phyloP scores from a whole-genome alignment of 2,888 invertebrate genomes.

The Cylloceria caligata region DNA sequence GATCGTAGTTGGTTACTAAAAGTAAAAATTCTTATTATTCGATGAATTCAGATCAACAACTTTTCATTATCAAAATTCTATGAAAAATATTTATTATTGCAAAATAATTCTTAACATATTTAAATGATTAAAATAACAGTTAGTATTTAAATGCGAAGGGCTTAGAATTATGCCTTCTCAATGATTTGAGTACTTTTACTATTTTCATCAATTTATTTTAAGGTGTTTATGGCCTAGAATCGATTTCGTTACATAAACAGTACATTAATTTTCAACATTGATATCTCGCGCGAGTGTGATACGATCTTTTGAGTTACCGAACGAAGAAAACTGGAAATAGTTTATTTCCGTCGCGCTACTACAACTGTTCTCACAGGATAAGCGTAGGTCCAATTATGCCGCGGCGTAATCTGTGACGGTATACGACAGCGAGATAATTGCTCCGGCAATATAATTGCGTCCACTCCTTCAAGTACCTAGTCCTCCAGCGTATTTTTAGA shows the following conservation, averaged over 20 bases:
- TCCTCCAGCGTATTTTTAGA: not conserved
- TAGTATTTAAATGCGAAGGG: too few species aligned
- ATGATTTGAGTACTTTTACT: too few species aligned
- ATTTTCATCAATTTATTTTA: not conserved
- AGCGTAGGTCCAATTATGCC: conserved; percentile 71
- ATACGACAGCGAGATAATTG: conserved; percentile 66
- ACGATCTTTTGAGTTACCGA: conserved; percentile 31
- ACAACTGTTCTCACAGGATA: conserved; percentile 40
- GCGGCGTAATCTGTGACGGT: conserved; percentile 75
- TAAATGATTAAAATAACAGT: too few species aligned
- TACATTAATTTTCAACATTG: not conserved
- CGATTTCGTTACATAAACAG: not conserved
- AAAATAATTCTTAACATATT: too few species aligned
- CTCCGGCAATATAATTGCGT: conserved; percentile 71
- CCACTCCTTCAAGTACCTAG: conserved; percentile 59
- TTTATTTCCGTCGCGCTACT: conserved; percentile 32
- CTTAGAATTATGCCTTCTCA: too few species aligned
- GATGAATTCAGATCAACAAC: too few species aligned
- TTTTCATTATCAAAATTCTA: too few species aligned
- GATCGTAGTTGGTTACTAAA: not conserved
- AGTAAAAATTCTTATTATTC: too few species aligned
- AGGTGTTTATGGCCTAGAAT: not conserved
- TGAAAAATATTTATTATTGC: too few species aligned
- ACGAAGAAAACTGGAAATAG: conserved; percentile 58
- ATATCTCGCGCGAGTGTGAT: not conserved